Evolutionary conservation across 2,888 invertebrate species (phyloP), one percentile per base, ranked within the genome.

Genomic region (Cryptocheilus praepositus): DNA sequence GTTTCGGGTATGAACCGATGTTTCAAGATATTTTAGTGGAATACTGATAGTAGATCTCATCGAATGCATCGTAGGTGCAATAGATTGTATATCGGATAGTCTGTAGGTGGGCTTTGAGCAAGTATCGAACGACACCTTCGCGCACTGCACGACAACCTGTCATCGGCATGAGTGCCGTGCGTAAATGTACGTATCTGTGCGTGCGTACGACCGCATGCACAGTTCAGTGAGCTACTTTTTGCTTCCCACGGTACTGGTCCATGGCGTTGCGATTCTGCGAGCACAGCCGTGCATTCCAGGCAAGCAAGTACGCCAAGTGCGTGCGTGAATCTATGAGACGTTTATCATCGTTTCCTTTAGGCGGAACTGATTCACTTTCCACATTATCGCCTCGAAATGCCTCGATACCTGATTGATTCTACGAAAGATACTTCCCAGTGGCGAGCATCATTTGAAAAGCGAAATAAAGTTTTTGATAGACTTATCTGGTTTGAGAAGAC

Each of bases 41-140:
- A 25, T 25, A 3, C 5, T 25, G 25, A 25, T 25, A 2, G 25
- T 25, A 5, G 5, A 25, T 5, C 25, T 2, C 5, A 25, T 5
- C 5, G 5, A 25, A 25, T 25, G 25, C 25, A 5, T 25, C 5
- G 5, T 11, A 36, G 8, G 36, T 73, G 74, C 79, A 80, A 82
- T 81, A 79, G 74, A 80, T 80, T 77, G 80, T 79, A 77, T 79
- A 76, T 73, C 66, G 71, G 70, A 67, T 60, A 67, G 75, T 63
- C 72, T 43, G 73, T 77, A 79, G 79, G 79, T 76, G 74, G 73
- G 73, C 56, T 69, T 66, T 62, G 21, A 70, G 72, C 60, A 73
- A 71, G 73, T 73, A 70, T 77, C 80, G 73, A 82, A 81, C 79
- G 79, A 81, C 83, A 83, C 83, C 82, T 83, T 77, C 78, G 79